Percentiles rank a stretch among this genome's conserved stretches.
These are phyloP conservation scores for Drosophila triauraria DNA, from an alignment of 1,140 invertebrate species.

Conservation along the genomic window DNA sequence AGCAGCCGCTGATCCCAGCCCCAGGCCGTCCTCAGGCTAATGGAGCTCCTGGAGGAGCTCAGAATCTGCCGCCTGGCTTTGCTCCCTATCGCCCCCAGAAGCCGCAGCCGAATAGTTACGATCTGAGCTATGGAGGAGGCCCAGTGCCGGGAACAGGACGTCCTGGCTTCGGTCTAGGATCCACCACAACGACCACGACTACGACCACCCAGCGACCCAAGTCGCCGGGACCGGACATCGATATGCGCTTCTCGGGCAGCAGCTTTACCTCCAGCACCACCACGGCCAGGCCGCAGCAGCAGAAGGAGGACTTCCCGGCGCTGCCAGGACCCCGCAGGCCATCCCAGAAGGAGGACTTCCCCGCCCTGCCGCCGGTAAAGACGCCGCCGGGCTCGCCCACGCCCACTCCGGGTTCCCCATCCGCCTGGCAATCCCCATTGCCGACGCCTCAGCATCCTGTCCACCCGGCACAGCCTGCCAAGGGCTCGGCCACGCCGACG, in stretches of 20 bases:
- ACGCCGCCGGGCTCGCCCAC: slow-evolving; percentile 55
- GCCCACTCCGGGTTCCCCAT: slow-evolving; percentile 51
- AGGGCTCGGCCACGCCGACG: slow-evolving; percentile 13
- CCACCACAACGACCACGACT: slow-evolving; percentile 43
- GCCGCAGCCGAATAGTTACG: slow-evolving; percentile 72
- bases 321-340: slow-evolving; percentile 67
- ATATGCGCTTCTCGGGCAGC: slow-evolving; percentile 56
- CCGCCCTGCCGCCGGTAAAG: slow-evolving; percentile 55
- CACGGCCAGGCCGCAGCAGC: slow-evolving; percentile 62
- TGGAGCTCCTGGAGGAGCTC: slow-evolving; percentile 18
- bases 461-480: slow-evolving; percentile 27
- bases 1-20: background rate
- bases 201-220: slow-evolving; percentile 56
- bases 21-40: slow-evolving; percentile 1
- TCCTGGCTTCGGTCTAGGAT: slow-evolving; percentile 59
- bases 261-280: slow-evolving; percentile 26
- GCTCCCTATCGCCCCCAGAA: slow-evolving; percentile 70
- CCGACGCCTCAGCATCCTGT: slow-evolving; percentile 62
- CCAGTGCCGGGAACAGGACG: slow-evolving; percentile 24
- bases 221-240: slow-evolving; percentile 32
- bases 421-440: slow-evolving; percentile 65
- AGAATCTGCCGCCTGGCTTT: slow-evolving; percentile 72
- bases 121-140: slow-evolving; percentile 76
- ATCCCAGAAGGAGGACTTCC: slow-evolving; percentile 73
- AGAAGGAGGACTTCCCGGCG: slow-evolving; percentile 73